Base-by-base conservation (phyloP, 2,797 vertebrate species). In the Etheostoma nigrum region DNA sequence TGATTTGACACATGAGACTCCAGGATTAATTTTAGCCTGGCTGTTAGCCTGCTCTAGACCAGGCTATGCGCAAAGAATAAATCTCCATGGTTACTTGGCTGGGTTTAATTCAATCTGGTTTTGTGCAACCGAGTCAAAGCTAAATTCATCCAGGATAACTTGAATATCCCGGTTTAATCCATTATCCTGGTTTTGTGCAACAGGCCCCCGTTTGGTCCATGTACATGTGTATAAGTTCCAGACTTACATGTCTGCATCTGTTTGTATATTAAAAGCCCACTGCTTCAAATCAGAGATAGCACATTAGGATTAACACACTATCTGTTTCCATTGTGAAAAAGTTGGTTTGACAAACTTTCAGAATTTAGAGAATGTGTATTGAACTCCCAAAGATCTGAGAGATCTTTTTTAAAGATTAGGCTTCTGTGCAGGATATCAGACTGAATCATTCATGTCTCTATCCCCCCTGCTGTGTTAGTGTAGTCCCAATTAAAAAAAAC, bases 331-430 rank as follows among this genome's bases (percentile, higher is more conserved):
- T 18, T 52, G 60, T 67, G 53, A 21, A 67, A 19, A 36, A 30
- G n/a, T n/a, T 61, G 33, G 14, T 75, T 49, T 58, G 42, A 16
- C 15, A 1, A 72, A 52, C 19, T 63, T 59, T 9, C 44, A 18
- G 14, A 69, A 76, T 65, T 63, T 69, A 21, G 45, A 54, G 30
- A 72, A 49, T 3, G 15, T 65, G n/a, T 51, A 57, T 33, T 76
- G 49, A 76, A 75, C 48, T n/a, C 47, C 49, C 18, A 25, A 65
- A 81, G 54, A 74, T 79, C 72, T 52, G 30, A 74, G 40, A 70
- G 69, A 72, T 84, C 36, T 27, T 44, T 75, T 79, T 66, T 52
- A 65, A 79, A 76, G 78, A 84, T 82, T 55, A 58, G 47, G 45
- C 63, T 67, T 79, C 55, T 73, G 53, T 23, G 52, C 27, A 33